Evolutionary conservation across 2,888 invertebrate species (phyloP), one percentile per base, ranked within the genome.

Genomic region (Fragum whitleyi): DNA sequence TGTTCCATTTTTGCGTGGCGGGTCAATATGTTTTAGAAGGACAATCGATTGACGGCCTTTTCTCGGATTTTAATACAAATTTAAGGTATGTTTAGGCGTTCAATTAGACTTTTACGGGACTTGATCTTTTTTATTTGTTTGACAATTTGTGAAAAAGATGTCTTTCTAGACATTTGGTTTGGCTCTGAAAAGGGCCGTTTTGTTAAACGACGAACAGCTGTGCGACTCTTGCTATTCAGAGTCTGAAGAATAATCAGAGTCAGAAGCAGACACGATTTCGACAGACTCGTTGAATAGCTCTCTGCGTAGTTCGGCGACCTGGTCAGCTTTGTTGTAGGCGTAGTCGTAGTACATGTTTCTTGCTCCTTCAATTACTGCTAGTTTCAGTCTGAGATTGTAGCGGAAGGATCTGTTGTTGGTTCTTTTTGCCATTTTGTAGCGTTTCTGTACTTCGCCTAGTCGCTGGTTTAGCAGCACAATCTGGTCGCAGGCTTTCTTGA

Each of bases 291-390:
- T 26, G 57, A 26, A 57, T 14, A 57, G 26, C n/a, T 26, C 26
- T 57, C 57, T 21, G 57, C 86, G 81, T 28, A 89, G 68, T 26
- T 88, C 78, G 2, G 83, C 85, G 42, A 91, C 84, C 53, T 85
- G 79, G 57, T 90, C 90, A 16, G 90, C 90, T 75, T 88, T 87
- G 59, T 82, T 76, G 72, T 85, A 83, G 21, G 91, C 91, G 76
- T 88, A 91, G 71, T 90, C 90, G 74, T 89, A 90, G 77, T 88
- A 90, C 83, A 91, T 89, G 83, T 90, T 91, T 1, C 89, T 74
- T 23, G 89, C 83, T 1, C 90, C 90, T 73, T 91, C 90, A 3
- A 89, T 83, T n/a, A 89, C 86, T 16, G 90, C 90, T 59, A 91
- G 83, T 5, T 86, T 82, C 32, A 91, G 81, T 14, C 90, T 83